Conservation (phyloP, 2,113 vertebrate species). For the Rissa tridactyla region DNA sequence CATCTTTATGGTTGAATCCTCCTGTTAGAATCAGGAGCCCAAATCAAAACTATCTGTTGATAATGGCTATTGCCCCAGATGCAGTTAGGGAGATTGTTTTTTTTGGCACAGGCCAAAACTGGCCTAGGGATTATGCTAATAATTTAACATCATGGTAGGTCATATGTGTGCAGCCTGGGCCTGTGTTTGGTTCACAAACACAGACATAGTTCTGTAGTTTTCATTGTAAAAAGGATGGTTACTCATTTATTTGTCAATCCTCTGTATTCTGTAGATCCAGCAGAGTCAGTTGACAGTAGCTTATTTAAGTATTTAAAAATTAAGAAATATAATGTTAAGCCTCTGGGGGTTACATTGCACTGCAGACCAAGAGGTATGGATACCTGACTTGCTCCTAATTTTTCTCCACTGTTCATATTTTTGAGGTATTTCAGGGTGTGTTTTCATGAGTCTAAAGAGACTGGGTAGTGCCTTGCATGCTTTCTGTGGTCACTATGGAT, state of each 20-base stretch:
- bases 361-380: neutral
- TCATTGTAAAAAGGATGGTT: neutral
- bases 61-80: neutral
- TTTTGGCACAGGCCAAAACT: neutral
- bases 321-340: neutral
- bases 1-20: neutral
- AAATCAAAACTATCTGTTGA: neutral
- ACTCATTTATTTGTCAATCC: neutral
- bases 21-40: neutral
- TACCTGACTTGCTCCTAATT: neutral
- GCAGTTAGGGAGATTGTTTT: neutral
- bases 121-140: neutral
- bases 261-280: neutral
- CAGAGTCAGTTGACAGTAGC: neutral
- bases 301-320: neutral
- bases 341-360: neutral
- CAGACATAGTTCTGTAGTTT: neutral
- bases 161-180: neutral
- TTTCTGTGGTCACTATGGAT: neutral
- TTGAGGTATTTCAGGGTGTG: neutral
- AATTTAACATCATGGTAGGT: neutral
- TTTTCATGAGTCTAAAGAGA: neutral
- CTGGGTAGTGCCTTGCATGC: neutral
- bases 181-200: neutral
- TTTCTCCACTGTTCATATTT: neutral